Base-by-base conservation (phyloP, 2,888 invertebrate genomes). In the Tiliacea aurago region DNA sequence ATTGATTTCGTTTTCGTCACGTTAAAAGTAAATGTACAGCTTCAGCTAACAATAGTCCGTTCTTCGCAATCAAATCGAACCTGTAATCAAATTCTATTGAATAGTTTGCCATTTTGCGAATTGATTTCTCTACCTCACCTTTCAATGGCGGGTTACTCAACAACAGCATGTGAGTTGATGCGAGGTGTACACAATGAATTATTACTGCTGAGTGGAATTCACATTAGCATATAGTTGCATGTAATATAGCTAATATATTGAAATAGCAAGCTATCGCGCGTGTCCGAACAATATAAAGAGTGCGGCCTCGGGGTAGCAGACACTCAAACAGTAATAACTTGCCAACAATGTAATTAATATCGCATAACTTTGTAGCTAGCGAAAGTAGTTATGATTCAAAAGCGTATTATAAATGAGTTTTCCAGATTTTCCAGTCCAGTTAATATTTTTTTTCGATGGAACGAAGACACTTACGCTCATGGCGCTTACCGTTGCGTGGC, bases 371-470 rank as follows among this genome's bases (percentile, higher is more conserved):
- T 89, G 87, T 88, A 87, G 87, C 89, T 86, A 91, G 94, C 91
- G 95, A 95, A 95, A 95, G 94, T 93, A 93, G 92, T 91, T 90
- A 89, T 90, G 90, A 93, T 91, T 93, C 90, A 92, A 90, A 93
- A 92, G 91, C 88, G 89, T 92, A 92, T 92, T 92, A 90, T 86
- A 90, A 89, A 91, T 92, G 89, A 87, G 84, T 91, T 94, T 94
- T 93, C 90, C 91, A 93, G 92, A 93, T 93, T 94, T 94, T 94
- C 93, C 92, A 94, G 91, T 93, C 88, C 87, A 90, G 89, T 91
- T 88, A 85, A 83, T 86, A 83, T 90, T 92, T 92, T 92, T n/a
- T 93, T 91, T 89, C 81, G 86, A 89, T 90, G 84, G 84, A 91
- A 87, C 89, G 88, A 90, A 90, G 90, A 93, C 92, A 92, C 93